These are phyloP conservation scores for Taeniopygia guttata DNA, from an alignment of 2,797 vertebrate species.

Conservation along the genomic window DNA sequence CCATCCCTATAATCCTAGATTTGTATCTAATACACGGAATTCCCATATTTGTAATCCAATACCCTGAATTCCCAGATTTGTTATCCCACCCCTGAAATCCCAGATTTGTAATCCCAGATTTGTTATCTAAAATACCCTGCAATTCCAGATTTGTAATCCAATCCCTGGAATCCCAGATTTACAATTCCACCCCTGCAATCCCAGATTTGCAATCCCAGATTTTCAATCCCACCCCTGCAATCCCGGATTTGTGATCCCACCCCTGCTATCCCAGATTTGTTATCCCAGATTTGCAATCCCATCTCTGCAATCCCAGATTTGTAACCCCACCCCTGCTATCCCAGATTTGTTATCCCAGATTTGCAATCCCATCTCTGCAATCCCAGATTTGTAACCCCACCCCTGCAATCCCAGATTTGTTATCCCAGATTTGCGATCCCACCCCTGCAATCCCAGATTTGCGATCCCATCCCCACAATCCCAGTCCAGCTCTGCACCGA, in stretches of 20 bases:
- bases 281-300: neutral
- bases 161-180: neutral
- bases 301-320: neutral
- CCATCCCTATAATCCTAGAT: neutral
- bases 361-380: neutral
- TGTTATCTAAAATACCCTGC: too few relatives aligned
- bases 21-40: neutral
- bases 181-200: neutral
- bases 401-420: neutral
- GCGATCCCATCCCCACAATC: neutral
- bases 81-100: neutral
- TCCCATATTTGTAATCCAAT: neutral
- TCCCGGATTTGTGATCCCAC: fast-evolving
- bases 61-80: neutral
- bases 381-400: neutral
- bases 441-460: neutral
- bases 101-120: too few relatives aligned
- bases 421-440: neutral
- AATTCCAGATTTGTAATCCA: neutral
- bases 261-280: neutral
- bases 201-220: fast-evolving
- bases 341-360: neutral
- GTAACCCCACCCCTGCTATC: neutral
- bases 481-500: neutral
- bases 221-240: too few relatives aligned